Evolutionary conservation across 2,888 invertebrate species (phyloP).

Genomic region (Pedicia rivosa): DNA sequence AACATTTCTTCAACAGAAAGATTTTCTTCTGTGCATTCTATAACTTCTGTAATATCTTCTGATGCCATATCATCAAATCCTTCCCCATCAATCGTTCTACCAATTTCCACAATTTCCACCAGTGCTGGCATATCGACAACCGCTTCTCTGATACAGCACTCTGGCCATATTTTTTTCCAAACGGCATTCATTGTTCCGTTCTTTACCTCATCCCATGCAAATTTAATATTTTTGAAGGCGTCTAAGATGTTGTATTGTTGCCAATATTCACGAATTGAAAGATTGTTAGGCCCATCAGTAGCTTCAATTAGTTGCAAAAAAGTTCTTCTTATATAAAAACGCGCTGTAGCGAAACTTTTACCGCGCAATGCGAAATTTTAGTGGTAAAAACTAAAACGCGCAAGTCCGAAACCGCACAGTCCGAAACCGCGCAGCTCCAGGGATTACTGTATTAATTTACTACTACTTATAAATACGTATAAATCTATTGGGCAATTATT

Average conservation of each 20-base stretch:
- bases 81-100: constrained; percentile 14
- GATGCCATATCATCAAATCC: constrained; percentile 13
- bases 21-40: constrained; percentile 10
- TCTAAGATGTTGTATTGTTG: constrained; percentile 12
- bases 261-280: constrained; percentile 11
- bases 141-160: constrained; percentile 11
- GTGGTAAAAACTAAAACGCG: too few relatives aligned
- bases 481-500: too few relatives aligned
- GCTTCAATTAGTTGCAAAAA: constrained; percentile 8
- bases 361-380: too few relatives aligned
- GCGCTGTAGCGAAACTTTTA: too few relatives aligned
- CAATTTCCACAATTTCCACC: constrained; percentile 11
- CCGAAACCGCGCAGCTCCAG: too few relatives aligned
- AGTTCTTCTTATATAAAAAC: constrained; percentile 10
- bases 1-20: constrained; percentile 4
- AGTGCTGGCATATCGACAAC: constrained; percentile 12
- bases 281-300: constrained; percentile 9
- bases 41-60: constrained; percentile 11
- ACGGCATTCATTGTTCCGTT: constrained; percentile 10
- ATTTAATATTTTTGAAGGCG: constrained; percentile 10
- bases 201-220: constrained; percentile 11
- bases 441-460: too few relatives aligned
- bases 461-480: too few relatives aligned
- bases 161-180: constrained; percentile 11
- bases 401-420: too few relatives aligned